phyloP scores from a whole-genome alignment of 2,797 vertebrate genomes.

The Salmo trutta region DNA sequence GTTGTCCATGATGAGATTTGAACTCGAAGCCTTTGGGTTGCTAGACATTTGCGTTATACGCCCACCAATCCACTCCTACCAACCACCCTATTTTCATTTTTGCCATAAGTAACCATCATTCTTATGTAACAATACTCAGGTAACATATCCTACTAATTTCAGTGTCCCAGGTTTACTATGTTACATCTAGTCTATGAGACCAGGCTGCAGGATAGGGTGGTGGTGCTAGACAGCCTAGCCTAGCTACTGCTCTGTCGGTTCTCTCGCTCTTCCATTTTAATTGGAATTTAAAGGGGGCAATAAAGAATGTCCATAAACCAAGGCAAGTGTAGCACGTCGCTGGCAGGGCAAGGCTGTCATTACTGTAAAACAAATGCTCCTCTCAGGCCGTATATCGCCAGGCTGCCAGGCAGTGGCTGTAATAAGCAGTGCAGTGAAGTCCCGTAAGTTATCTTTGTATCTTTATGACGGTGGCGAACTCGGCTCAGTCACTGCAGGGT shows the following conservation, averaged over 20 bases:
- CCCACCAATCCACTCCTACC: too few species aligned
- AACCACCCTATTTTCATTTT: too few species aligned
- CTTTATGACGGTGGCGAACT: conserved; percentile 17
- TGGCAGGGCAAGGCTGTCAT: conserved; percentile 55
- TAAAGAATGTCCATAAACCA: conserved; percentile 79
- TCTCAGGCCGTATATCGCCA: conserved; percentile 24
- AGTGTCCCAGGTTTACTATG: too few species aligned
- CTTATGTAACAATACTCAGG: too few species aligned
- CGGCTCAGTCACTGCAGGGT: neutral
- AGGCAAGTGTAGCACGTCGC: conserved; percentile 70
- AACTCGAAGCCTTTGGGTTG: too few species aligned
- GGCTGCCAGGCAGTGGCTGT: conserved; percentile 23
- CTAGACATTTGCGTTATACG: too few species aligned
- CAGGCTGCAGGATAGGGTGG: neutral
- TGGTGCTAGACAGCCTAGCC: conserved; percentile 5
- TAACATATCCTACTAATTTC: too few species aligned
- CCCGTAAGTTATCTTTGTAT: conserved; percentile 20
- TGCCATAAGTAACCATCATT: too few species aligned
- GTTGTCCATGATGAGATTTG: too few species aligned
- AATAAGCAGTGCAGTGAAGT: conserved; percentile 31
- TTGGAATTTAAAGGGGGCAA: conserved; percentile 78
- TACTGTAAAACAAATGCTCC: conserved; percentile 51
- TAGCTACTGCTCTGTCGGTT: conserved; percentile 65
- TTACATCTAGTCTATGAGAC: too few species aligned
- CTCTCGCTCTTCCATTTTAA: conserved; percentile 73